Evolutionary conservation across 2,113 vertebrate genomes (phyloP), one percentile per base, ranked within the genome.

Genomic region (Coptodon rendalli): DNA sequence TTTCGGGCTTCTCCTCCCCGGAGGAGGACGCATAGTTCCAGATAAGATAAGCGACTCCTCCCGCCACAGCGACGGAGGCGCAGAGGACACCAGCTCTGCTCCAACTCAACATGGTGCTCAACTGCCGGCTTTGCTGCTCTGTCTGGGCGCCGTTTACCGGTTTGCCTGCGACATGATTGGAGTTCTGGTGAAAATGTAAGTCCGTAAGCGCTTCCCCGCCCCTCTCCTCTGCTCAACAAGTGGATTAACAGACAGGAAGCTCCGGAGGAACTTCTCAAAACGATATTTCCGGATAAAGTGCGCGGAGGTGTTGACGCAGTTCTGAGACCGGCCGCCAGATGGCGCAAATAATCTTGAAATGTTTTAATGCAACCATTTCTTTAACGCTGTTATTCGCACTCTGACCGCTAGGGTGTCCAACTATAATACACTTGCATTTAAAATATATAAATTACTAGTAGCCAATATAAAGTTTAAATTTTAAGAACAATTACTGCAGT

Each of bases 231-330:
- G 29, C 4, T 90, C 93, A 94, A 95, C 94, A 96, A 95, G 94
- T 95, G 94, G 94, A 93, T 94, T 86, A 94, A 9, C 52, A 45
- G 34, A 92, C 94, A 68, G 95, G 94, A 94, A 94, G 91, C 53
- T 81, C 52, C 4, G 66, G 22, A 48, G 40, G 68, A 89, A 91
- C 89, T 84, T 73, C 68, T 31, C 8, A 13, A 2, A 22, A 36
- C 63, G 59, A 24, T n/a, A 81, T 59, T 94, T 95, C 95, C 95
- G 95, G 29, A 40, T 36, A 38, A 80, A 53, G 14, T 19, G n/a
- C 40, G 13, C 36, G 3, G 52, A 12, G 27, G 19, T 90, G 82
- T 91, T 90, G 63, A 31, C 89, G 92, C 54, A 84, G 63, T 38
- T 19, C 2, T 1, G 10, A 1, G 2, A 2, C 1, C 12, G 27